Evolutionary conservation across 2,888 invertebrate genomes (phyloP), one percentile per base, ranked within the genome.

Genomic region (Agrypnus murinus): DNA sequence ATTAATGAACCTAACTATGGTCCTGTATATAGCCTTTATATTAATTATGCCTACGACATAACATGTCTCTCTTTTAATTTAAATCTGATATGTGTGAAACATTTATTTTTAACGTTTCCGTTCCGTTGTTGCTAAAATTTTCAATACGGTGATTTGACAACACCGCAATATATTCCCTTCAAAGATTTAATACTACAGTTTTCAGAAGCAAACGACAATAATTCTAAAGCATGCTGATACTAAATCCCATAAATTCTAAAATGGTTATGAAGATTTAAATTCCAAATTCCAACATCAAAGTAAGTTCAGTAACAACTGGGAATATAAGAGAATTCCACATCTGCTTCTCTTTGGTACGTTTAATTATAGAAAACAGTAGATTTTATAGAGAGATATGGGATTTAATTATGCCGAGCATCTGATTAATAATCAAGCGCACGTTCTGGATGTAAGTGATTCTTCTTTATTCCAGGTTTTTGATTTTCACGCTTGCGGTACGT

Each of bases 331-430:
- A 36, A 55, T 55, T 3, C 17, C 10, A 34, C 9, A 31, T 12
- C 12, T 12, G 7, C 2, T 31, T 32, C 10, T 25, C 19, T 2
- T 32, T 34, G 15, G 55, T 15, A 17, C 17, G 31, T 14, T 55
- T 55, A 55, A 55, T 55, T 55, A 17, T 34, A 55, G 15, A 36
- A 55, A 55, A 36, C 55, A 17, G 55, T 17, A 7, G 55, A 36
- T 55, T 17, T 55, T 55, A 32, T 36, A 55, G 55, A 10, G 15
- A 15, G 36, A 55, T 17, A 36, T 55, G 36, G 31, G 50, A 55
- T 55, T 55, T 55, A 31, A 55, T 55, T 55, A 55, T 17, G 25
- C 25, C 15, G 9, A 43, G 58, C 12, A 19, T 40, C 58, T 59
- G 43, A 40, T 59, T 59, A 59, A 32, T 55, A 55, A 36, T 36